Percentiles rank a stretch among this genome's conserved stretches.
phyloP scores from a whole-genome alignment of 1,140 invertebrate species.

The Grapholita molesta region DNA sequence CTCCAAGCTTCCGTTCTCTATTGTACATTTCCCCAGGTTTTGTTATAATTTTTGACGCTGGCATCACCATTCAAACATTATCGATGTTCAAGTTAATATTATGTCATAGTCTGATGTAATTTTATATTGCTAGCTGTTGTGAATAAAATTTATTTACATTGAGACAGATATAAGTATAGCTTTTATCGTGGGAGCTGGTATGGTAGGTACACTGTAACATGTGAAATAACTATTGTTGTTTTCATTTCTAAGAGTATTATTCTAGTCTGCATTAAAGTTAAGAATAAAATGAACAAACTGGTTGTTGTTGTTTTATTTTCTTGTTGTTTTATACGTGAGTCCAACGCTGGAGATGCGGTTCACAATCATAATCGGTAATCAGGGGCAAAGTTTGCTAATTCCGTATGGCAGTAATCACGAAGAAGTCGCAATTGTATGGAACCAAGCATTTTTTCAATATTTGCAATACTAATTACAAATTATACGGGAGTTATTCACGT shows the following conservation, averaged over 20 bases:
- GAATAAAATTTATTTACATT: slow-evolving; percentile 77
- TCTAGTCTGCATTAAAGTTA: slow-evolving; percentile 79
- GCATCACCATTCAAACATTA: slow-evolving; percentile 16
- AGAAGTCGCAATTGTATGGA: no score
- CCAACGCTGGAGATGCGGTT: no score
- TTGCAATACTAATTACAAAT: no score
- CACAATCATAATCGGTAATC: no score
- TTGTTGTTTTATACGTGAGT: no score
- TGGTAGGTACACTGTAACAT: slow-evolving; percentile 73
- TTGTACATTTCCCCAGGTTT: background rate
- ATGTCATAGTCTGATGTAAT: slow-evolving; percentile 53
- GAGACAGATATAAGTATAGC: slow-evolving; percentile 73
- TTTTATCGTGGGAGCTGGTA: slow-evolving; percentile 73
- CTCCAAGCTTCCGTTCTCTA: background rate
- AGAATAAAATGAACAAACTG: slow-evolving; percentile 75
- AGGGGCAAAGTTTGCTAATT: no score
- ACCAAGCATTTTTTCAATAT: no score
- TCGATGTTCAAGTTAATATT: slow-evolving; percentile 17
- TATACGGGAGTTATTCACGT: no score
- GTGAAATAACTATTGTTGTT: slow-evolving; percentile 78
- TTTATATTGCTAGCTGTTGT: slow-evolving; percentile 77
- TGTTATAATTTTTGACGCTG: background rate
- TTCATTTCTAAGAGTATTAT: slow-evolving; percentile 80
- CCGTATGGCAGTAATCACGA: no score
- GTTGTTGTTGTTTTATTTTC: slow-evolving; percentile 51